These are phyloP conservation scores for Atherinomorus stipes DNA, from an alignment of 2,113 vertebrate species.

Conservation along the genomic window DNA sequence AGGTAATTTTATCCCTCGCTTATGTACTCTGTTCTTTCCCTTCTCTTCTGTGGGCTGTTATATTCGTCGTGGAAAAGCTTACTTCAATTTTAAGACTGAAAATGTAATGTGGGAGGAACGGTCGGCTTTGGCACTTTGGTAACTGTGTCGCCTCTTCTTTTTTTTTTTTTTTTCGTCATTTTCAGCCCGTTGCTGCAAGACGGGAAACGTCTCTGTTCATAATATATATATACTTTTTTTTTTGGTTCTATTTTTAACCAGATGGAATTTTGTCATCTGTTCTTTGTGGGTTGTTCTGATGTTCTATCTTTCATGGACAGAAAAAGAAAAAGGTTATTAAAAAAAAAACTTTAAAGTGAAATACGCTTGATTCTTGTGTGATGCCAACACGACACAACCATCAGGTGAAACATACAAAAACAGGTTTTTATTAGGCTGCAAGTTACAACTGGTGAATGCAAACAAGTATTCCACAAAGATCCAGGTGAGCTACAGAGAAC, in stretches of 20 bases:
- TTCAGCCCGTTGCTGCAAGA: conserved; percentile 69
- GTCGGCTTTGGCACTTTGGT: conserved; percentile 57
- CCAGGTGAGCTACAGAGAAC: conserved; percentile 67
- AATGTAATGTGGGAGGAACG: conserved; percentile 39
- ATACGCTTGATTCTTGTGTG: conserved; percentile 1
- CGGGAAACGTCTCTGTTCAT: conserved; percentile 66
- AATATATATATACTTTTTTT: conserved; percentile 33
- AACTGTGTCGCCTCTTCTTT: conserved; percentile 73
- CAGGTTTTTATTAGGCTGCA: conserved; percentile 77
- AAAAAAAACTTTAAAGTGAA: conserved; percentile 62
- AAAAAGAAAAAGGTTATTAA: conserved; percentile 76
- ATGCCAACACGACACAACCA: not conserved
- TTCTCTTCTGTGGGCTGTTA: conserved; percentile 76
- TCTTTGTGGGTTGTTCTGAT: conserved; percentile 83
- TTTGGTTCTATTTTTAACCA: conserved; percentile 72
- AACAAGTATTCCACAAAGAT: conserved; percentile 65
- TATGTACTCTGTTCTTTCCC: conserved; percentile 71
- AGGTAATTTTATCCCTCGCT: conserved; percentile 84
- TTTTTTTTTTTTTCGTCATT: conserved; percentile 67
- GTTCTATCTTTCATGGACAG: conserved; percentile 82
- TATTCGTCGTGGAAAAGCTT: conserved; percentile 78
- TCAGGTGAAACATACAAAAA: conserved; percentile 71
- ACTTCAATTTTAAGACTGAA: conserved; percentile 59
- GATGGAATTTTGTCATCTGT: conserved; percentile 78
- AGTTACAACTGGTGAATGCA: conserved; percentile 59